phyloP scores from a whole-genome alignment of 2,797 vertebrate genomes.

The Chromobotia macracanthus region DNA sequence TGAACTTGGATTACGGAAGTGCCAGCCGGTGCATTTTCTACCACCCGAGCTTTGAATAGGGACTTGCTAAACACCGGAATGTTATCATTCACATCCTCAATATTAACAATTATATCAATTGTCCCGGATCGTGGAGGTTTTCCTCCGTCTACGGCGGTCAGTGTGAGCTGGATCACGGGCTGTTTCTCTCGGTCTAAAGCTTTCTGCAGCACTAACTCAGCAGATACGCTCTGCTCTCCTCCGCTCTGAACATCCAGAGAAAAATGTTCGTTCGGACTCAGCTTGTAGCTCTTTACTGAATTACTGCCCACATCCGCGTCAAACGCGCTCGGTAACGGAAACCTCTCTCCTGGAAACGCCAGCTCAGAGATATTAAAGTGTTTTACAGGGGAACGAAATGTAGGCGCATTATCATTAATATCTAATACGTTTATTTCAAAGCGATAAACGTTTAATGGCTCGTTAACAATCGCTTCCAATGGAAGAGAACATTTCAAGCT shows the following conservation, averaged over 20 bases:
- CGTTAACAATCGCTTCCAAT: conserved; percentile 55
- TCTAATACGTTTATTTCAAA: conserved; percentile 58
- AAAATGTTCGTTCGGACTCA: conserved; percentile 62
- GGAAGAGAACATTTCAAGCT: conserved; percentile 55
- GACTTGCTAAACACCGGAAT: conserved; percentile 59
- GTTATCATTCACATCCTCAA: conserved; percentile 69
- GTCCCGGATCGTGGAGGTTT: conserved; percentile 59
- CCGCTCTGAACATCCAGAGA: conserved; percentile 61
- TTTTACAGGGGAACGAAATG: no score
- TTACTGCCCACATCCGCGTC: conserved; percentile 62
- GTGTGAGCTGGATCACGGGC: conserved; percentile 45
- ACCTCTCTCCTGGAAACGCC: conserved; percentile 64
- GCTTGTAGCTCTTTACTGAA: conserved; percentile 59
- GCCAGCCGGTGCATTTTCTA: conserved; percentile 51
- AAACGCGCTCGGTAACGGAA: conserved; percentile 53
- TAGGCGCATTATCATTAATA: conserved; percentile 62
- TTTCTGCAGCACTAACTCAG: conserved; percentile 64
- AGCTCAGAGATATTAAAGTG: conserved; percentile 70
- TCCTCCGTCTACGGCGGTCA: conserved; percentile 63
- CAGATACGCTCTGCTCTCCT: conserved; percentile 54
- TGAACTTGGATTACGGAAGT: conserved; percentile 47
- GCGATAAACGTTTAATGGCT: conserved; percentile 52
- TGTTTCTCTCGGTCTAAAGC: conserved; percentile 63
- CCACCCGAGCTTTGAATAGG: conserved; percentile 52
- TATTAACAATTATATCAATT: conserved; percentile 50